These are phyloP conservation scores for Zosterops hypoxanthus DNA, from an alignment of 2,113 vertebrate species.

Conservation along the genomic window DNA sequence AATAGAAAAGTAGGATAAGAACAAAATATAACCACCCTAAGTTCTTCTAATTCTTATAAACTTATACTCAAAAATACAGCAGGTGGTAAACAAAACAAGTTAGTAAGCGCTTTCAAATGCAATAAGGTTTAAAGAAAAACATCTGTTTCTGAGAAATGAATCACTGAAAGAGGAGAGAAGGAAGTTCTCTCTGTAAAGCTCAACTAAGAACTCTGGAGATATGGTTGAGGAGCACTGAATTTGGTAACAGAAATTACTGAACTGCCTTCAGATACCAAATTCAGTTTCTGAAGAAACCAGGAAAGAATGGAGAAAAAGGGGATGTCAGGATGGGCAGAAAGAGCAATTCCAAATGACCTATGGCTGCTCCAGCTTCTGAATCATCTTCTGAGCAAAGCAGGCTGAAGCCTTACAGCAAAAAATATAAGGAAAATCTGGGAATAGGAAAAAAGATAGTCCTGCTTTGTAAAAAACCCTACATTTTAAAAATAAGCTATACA, in stretches of 20 bases:
- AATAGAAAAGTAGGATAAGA: neutral
- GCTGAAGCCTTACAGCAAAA: neutral
- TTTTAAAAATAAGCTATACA: neutral
- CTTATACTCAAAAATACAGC: neutral
- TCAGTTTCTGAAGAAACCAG: neutral
- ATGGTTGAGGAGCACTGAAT: neutral
- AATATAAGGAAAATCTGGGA: neutral
- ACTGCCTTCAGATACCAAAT: neutral
- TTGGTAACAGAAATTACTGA: neutral
- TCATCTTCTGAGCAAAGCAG: neutral
- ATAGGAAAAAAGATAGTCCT: neutral
- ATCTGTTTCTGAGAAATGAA: neutral
- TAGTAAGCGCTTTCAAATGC: neutral
- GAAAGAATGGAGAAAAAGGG: neutral
- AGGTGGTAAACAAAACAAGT: neutral
- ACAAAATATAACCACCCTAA: neutral
- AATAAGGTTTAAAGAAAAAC: neutral
- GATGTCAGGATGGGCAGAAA: neutral
- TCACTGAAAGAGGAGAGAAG: neutral
- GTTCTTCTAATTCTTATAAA: neutral
- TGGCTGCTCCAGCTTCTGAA: neutral
- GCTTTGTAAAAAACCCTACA: neutral
- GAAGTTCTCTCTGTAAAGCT: neutral
- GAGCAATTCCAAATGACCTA: neutral
- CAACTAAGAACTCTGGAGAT: neutral